Conservation (phyloP, 2,113 vertebrate genomes). For the Arvicanthis niloticus region DNA sequence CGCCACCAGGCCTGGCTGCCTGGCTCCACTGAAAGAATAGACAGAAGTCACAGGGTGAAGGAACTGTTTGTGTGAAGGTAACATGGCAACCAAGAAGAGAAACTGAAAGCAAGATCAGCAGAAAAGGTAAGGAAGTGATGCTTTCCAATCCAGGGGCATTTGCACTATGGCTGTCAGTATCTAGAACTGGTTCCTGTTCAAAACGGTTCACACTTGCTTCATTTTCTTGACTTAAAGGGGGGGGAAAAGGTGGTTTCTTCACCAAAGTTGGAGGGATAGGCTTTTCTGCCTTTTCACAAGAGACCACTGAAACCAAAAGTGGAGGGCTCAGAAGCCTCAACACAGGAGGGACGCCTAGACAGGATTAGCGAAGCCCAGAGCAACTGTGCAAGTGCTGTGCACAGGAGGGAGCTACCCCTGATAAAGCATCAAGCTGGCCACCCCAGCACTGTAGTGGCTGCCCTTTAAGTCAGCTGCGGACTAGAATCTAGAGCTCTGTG, state of each 20-base stretch:
- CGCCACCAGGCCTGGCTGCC: background rate
- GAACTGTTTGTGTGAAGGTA: constrained; percentile 38
- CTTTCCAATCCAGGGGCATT: background rate
- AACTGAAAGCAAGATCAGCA: constrained; percentile 28
- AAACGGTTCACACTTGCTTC: constrained; percentile 43
- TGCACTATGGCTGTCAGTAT: background rate
- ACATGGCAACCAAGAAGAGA: constrained; percentile 38
- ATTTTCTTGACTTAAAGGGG: background rate
- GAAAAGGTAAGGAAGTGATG: constrained; percentile 51
- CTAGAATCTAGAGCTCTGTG: too few species aligned
- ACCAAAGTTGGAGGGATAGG: constrained; percentile 8
- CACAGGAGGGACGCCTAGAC: background rate
- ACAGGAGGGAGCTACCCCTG: background rate
- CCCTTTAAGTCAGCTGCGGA: background rate
- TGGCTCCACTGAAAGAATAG: background rate
- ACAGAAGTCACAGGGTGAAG: constrained; percentile 42
- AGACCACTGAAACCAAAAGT: constrained; percentile 4
- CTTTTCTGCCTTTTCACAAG: constrained; percentile 12
- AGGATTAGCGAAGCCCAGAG: background rate
- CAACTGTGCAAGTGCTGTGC: background rate
- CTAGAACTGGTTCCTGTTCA: constrained; percentile 45
- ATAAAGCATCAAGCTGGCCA: background rate
- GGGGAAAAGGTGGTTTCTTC: constrained; percentile 11
- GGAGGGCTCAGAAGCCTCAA: constrained; percentile 48
- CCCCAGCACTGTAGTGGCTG: background rate